Conservation (phyloP, 37 sponge, comb jelly and placozoan genomes). For the Cliona cf. orientalis region DNA sequence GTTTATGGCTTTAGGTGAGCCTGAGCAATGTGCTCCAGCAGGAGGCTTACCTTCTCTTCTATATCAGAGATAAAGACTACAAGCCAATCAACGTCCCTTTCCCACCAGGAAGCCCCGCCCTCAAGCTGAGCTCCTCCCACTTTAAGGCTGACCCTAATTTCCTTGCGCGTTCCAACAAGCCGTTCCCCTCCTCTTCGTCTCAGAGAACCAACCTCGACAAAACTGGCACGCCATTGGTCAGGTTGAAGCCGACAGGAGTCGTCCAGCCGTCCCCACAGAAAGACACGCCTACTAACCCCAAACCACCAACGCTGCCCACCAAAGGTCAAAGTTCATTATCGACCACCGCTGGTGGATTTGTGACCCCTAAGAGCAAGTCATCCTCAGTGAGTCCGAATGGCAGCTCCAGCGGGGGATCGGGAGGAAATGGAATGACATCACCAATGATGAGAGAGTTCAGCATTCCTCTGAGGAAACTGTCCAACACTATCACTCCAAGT, state of each 20-base stretch:
- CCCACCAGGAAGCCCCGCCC: constrained; percentile 8
- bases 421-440: too few relatives aligned
- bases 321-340: background rate
- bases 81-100: background rate
- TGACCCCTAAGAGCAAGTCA: background rate
- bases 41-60: constrained; percentile 97
- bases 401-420: background rate
- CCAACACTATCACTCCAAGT: background rate
- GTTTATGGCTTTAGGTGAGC: constrained; percentile 50
- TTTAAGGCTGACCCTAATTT: constrained; percentile 36
- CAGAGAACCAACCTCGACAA: constrained; percentile 21
- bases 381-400: background rate
- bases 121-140: background rate
- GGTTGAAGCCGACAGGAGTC: constrained; percentile 68
- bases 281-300: background rate
- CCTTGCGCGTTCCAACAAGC: background rate
- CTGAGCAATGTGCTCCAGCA: constrained; percentile 73
- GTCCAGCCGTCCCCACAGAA: constrained; percentile 65
- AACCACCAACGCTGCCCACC: background rate
- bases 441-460: background rate
- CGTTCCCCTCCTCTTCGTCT: too few relatives aligned
- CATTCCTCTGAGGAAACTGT: constrained; percentile 43
- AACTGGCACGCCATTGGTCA: constrained; percentile 15
- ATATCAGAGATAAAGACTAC: constrained; percentile 57
- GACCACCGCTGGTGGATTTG: background rate